Evolutionary conservation across 2,113 vertebrate species (phyloP).

Genomic region (Origma solitaria): DNA sequence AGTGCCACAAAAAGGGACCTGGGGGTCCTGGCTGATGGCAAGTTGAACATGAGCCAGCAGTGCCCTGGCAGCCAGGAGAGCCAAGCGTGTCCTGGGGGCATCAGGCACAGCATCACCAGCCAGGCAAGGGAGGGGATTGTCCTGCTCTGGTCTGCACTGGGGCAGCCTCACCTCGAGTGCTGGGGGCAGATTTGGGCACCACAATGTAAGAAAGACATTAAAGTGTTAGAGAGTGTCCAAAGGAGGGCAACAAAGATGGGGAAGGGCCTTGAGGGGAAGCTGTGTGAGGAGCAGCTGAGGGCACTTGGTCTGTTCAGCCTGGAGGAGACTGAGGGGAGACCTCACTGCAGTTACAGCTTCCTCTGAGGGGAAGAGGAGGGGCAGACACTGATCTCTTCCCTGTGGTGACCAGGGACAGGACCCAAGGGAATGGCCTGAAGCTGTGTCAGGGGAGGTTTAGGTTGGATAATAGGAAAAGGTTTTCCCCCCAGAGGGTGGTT

Average conservation of each 20-base stretch:
- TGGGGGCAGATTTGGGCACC: not conserved
- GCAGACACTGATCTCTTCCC: not conserved
- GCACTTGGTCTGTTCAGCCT: not conserved
- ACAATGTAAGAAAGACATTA: not conserved
- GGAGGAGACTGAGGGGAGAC: not conserved
- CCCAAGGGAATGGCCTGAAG: fast-evolving
- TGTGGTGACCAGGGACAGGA: not conserved
- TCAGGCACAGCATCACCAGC: not conserved
- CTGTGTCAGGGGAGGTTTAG: fast-evolving
- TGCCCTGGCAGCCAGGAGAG: not conserved
- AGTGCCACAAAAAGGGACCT: fast-evolving
- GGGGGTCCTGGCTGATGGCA: fast-evolving
- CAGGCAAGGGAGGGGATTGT: not conserved
- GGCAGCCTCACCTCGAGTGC: not conserved
- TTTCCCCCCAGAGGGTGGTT: fast-evolving
- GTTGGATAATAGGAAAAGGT: fast-evolving
- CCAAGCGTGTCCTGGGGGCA: not conserved
- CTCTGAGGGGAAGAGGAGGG: not conserved
- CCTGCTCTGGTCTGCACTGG: not conserved
- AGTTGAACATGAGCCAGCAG: fast-evolving
- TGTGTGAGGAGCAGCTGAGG: not conserved
- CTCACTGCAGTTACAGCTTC: not conserved
- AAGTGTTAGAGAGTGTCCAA: not conserved
- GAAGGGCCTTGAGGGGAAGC: not conserved
- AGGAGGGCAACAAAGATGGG: not conserved